Conservation (phyloP, 2,113 vertebrate genomes). For the Plotosus lineatus region DNA sequence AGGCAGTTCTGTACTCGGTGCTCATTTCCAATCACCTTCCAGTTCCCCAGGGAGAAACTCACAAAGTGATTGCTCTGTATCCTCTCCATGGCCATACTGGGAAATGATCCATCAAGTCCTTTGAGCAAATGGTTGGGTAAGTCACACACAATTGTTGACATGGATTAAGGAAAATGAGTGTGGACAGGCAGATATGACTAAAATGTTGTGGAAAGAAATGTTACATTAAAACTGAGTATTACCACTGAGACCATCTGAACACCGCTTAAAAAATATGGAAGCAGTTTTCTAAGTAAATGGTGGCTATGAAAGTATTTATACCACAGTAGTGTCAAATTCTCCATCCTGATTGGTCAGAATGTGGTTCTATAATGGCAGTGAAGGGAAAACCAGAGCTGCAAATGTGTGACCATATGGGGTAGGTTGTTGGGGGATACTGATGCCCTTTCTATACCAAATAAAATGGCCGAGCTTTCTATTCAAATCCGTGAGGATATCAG, state of each 20-base stretch:
- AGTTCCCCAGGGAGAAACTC: background rate
- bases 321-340: background rate
- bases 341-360: background rate
- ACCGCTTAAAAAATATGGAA: background rate
- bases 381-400: no score
- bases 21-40: background rate
- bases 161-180: background rate
- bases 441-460: no score
- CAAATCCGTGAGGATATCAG: no score
- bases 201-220: slow-evolving; percentile 21
- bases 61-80: slow-evolving; percentile 14
- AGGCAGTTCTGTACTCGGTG: background rate
- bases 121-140: slow-evolving; percentile 5
- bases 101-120: slow-evolving; percentile 1
- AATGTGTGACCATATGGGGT: no score
- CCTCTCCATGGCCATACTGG: background rate
- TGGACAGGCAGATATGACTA: background rate
- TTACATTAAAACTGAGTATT: background rate
- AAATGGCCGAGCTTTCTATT: no score
- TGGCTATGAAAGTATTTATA: background rate
- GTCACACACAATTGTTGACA: background rate
- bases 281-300: background rate
- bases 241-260: background rate
- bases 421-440: no score
- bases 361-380: background rate